These are phyloP conservation scores for Rallus limicola DNA, from an alignment of 2,113 vertebrate species.

Conservation along the genomic window DNA sequence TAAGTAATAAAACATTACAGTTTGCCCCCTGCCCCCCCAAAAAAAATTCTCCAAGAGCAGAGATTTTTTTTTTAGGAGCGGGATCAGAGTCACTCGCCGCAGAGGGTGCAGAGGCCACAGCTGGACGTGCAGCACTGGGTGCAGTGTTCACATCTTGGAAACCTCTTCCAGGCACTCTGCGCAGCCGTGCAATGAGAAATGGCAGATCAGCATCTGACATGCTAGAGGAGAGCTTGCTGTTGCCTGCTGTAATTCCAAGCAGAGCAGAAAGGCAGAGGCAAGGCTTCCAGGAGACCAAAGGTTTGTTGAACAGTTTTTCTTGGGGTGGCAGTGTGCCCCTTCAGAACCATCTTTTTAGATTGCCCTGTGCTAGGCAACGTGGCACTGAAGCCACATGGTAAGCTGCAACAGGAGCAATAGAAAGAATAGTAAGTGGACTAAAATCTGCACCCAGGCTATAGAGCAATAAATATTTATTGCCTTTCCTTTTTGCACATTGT, in stretches of 20 bases:
- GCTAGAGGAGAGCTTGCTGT: not conserved
- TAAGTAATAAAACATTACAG: not conserved
- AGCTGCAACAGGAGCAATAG: not conserved
- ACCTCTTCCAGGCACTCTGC: not conserved
- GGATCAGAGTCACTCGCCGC: not conserved
- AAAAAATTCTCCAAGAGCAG: not conserved
- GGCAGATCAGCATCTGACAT: not conserved
- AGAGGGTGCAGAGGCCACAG: not conserved
- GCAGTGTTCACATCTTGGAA: fast-evolving
- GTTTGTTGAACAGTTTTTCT: not conserved
- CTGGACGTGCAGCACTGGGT: not conserved
- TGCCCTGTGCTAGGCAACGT: not conserved
- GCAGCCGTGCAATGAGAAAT: not conserved
- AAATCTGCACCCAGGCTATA: not conserved
- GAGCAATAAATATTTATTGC: conserved; percentile 43
- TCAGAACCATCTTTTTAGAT: not conserved
- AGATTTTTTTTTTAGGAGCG: not conserved
- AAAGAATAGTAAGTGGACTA: not conserved
- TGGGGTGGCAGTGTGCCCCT: not conserved
- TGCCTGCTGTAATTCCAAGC: not conserved
- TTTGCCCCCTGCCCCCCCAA: not conserved
- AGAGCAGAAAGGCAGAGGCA: not conserved
- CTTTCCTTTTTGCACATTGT: not conserved
- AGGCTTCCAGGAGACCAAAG: not conserved
- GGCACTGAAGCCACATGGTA: not conserved